phyloP scores from a whole-genome alignment of 2,113 vertebrate species.

The Lepus timidus region DNA sequence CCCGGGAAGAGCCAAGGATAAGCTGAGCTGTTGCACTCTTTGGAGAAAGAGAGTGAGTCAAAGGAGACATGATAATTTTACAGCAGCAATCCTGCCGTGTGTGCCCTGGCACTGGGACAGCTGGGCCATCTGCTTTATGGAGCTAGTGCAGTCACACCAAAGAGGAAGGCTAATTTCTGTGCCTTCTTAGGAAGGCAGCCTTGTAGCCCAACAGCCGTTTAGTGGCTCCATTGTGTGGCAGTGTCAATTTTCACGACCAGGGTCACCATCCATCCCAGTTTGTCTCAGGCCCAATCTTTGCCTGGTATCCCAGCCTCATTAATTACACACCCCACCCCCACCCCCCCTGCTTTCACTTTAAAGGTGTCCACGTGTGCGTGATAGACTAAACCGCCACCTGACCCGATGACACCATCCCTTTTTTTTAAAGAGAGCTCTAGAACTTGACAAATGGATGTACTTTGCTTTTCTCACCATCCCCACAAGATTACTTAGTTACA shows the following conservation, averaged over 20 bases:
- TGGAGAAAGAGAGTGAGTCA: background rate
- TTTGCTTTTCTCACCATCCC: conserved; percentile 39
- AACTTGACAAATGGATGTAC: background rate
- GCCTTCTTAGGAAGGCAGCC: conserved; percentile 73
- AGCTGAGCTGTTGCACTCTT: background rate
- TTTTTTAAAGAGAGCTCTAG: background rate
- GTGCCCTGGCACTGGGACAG: conserved; percentile 58
- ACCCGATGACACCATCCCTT: background rate
- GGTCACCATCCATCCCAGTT: background rate
- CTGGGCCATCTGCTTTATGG: conserved; percentile 75
- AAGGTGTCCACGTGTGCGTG: background rate
- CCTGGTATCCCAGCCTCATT: background rate
- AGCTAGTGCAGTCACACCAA: conserved; percentile 69
- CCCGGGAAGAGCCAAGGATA: background rate
- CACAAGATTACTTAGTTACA: conserved; percentile 36
- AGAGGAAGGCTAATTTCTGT: conserved; percentile 73
- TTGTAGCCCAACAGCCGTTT: conserved; percentile 56
- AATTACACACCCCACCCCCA: background rate
- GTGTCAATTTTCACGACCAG: background rate
- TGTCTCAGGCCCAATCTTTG: background rate
- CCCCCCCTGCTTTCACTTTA: background rate
- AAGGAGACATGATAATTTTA: background rate
- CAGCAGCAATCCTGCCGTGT: background rate
- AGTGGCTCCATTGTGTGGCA: background rate
- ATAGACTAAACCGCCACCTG: background rate